Evolutionary conservation across 2,888 invertebrate genomes (phyloP).

Genomic region (Argyresthia albistria): DNA sequence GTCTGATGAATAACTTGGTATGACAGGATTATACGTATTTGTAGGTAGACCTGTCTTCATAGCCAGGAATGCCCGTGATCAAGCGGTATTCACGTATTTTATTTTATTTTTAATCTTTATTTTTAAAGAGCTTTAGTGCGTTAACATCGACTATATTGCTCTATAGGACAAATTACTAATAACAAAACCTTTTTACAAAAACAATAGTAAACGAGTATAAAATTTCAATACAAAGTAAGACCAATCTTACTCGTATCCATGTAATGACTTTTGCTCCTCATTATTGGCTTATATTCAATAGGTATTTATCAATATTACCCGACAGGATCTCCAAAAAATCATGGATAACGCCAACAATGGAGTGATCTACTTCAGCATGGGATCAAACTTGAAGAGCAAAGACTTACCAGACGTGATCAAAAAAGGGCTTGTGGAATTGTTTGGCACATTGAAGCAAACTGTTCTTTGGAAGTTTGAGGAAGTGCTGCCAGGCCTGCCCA

Average conservation of each 20-base stretch:
- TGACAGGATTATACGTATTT: too few relatives aligned
- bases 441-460: slow-evolving; percentile 31
- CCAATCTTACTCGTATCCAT: not conserved
- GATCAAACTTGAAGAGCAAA: slow-evolving; percentile 32
- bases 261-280: not conserved
- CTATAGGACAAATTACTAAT: too few relatives aligned
- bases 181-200: too few relatives aligned
- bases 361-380: slow-evolving; percentile 44
- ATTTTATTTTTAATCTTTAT: too few relatives aligned
- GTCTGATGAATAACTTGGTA: not conserved
- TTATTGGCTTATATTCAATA: not conserved
- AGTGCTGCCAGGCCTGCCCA: slow-evolving; percentile 18
- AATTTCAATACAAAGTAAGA: not conserved
- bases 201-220: too few relatives aligned
- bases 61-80: too few relatives aligned
- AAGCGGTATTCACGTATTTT: too few relatives aligned
- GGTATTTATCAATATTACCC: not conserved
- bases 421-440: slow-evolving; percentile 22
- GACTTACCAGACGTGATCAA: slow-evolving; percentile 24
- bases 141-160: too few relatives aligned
- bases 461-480: slow-evolving; percentile 46
- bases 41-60: too few relatives aligned
- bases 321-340: slow-evolving; percentile 40
- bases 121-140: too few relatives aligned
- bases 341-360: slow-evolving; percentile 32